These are phyloP conservation scores for Acanthopleura granulata DNA, from an alignment of 2,888 invertebrate genomes.

Conservation along the genomic window DNA sequence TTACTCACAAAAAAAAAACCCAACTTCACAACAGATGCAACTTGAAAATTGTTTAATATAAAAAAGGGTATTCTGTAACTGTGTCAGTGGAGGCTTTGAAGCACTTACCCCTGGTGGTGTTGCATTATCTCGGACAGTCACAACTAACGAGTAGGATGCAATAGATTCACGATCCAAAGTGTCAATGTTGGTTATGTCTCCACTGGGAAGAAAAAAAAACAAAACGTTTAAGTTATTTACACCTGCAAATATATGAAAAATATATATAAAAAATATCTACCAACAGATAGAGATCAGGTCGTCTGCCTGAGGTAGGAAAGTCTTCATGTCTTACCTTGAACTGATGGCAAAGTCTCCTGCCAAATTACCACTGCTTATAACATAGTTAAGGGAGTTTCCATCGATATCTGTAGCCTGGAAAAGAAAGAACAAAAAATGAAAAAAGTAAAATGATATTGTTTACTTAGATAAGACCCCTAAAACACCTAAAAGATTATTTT, in stretches of 20 bases:
- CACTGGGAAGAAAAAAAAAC: constrained; percentile 35
- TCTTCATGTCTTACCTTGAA: neutral
- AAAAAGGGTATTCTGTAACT: too few species aligned
- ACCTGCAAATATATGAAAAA: too few species aligned
- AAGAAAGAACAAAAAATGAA: neutral
- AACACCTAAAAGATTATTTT: too few species aligned
- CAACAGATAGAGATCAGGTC: too few species aligned
- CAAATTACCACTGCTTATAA: neutral
- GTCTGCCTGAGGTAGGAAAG: too few species aligned
- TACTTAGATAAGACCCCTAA: too few species aligned
- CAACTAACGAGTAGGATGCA: constrained; percentile 74
- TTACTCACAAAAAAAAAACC: neutral
- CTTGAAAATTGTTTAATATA: neutral
- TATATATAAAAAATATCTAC: too few species aligned
- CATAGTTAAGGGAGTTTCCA: neutral
- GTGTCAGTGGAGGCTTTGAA: too few species aligned
- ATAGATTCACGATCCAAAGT: constrained; percentile 85
- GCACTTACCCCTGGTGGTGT: neutral
- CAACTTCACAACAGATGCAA: neutral
- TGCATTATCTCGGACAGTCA: constrained; percentile 23
- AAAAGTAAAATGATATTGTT: neutral
- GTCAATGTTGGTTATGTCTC: constrained; percentile 73
- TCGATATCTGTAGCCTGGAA: neutral
- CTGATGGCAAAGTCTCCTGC: neutral
- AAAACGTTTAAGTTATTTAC: neutral